These are phyloP conservation scores for Podarcis raffonei DNA, from an alignment of 2,113 vertebrate genomes.

Conservation along the genomic window DNA sequence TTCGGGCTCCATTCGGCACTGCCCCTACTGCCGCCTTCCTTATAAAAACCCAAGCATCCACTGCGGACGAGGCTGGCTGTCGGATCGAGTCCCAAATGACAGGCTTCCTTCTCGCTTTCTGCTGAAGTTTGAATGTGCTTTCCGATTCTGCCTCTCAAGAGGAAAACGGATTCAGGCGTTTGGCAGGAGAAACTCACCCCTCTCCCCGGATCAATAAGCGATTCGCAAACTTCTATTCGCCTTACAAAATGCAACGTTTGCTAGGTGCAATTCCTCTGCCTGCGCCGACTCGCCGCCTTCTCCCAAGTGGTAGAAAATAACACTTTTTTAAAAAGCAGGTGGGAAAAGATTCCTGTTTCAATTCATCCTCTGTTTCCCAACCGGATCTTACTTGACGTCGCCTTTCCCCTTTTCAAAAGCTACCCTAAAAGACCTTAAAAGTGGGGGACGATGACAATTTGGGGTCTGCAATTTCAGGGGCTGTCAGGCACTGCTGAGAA, in stretches of 20 bases:
- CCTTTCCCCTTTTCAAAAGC: not conserved
- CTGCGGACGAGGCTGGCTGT: not conserved
- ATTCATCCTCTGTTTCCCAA: not conserved
- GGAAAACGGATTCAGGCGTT: not conserved
- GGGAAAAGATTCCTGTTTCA: not conserved
- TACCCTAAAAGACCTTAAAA: not conserved
- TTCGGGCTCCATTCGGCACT: not conserved
- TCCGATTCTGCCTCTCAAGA: not conserved
- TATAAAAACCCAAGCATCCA: not conserved
- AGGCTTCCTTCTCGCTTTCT: not conserved
- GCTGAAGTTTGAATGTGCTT: not conserved
- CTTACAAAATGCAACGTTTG: not conserved
- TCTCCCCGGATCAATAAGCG: too few relatives aligned
- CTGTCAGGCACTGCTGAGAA: not conserved
- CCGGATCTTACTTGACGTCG: not conserved
- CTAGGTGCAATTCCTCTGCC: too few relatives aligned
- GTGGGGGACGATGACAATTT: too few relatives aligned
- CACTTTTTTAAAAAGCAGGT: too few relatives aligned
- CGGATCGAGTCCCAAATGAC: too few relatives aligned
- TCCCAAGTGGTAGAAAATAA: not conserved
- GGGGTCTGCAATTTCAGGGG: not conserved
- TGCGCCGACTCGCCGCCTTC: fast-evolving
- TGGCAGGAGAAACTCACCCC: too few relatives aligned
- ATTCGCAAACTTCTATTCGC: too few relatives aligned
- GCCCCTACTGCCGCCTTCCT: not conserved